phyloP scores from a whole-genome alignment of 2,888 invertebrate genomes.

The Ischnura elegans region DNA sequence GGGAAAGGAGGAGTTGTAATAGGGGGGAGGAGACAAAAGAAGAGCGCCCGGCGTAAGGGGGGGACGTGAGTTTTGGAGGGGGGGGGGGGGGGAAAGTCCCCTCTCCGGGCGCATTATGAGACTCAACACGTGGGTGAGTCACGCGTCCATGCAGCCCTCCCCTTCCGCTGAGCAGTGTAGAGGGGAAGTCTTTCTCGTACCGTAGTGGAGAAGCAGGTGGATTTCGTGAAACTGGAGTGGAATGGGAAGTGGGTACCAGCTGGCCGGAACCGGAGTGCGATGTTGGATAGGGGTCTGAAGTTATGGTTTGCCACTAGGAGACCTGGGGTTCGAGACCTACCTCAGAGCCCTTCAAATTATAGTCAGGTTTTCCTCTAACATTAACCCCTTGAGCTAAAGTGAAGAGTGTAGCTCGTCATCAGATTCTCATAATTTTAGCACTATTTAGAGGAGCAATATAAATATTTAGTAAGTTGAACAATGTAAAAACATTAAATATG shows the following conservation, averaged over 20 bases:
- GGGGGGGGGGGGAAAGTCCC: not conserved
- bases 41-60: not conserved
- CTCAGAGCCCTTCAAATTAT: too few species aligned
- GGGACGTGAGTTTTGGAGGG: not conserved
- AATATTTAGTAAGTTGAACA: too few species aligned
- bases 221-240: not conserved
- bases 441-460: too few species aligned
- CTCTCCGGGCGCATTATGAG: not conserved
- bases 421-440: too few species aligned
- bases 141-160: not conserved
- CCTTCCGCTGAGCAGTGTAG: not conserved
- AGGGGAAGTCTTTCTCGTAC: not conserved
- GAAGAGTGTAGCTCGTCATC: too few species aligned
- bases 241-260: not conserved
- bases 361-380: too few species aligned
- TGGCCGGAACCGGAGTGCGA: not conserved
- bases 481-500: too few species aligned
- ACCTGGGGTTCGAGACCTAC: not conserved
- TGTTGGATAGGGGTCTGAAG: too few species aligned
- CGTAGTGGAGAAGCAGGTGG: not conserved
- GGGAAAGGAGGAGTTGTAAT: not conserved
- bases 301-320: not conserved
- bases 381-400: too few species aligned
- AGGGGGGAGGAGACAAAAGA: not conserved
- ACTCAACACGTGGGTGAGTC: conserved; percentile 67